These are phyloP conservation scores for Thamnophis sirtalis DNA, from an alignment of 2,113 vertebrate species.

Conservation along the genomic window DNA sequence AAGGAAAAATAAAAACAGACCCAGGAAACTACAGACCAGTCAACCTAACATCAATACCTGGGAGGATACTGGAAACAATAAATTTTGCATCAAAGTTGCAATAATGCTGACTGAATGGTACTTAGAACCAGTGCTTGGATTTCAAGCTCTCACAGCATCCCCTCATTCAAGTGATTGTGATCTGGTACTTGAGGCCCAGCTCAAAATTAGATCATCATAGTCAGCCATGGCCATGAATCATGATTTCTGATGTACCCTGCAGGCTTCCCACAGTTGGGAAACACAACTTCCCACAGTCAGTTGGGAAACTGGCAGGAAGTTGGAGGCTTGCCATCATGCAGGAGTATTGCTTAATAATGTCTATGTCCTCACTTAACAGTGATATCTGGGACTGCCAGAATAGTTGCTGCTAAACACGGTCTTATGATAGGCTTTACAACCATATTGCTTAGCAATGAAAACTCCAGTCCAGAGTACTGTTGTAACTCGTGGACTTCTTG, in stretches of 20 bases:
- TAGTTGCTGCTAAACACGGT: background rate
- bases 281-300: background rate
- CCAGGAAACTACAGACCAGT: too few relatives aligned
- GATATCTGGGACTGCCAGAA: background rate
- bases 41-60: too few relatives aligned
- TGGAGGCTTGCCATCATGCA: background rate
- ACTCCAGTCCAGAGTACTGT: background rate
- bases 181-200: background rate
- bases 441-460: background rate
- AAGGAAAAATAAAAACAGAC: too few relatives aligned
- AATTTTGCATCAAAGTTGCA: background rate
- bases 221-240: background rate
- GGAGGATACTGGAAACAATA: too few relatives aligned
- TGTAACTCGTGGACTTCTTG: background rate
- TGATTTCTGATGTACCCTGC: background rate
- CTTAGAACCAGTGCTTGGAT: background rate
- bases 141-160: background rate
- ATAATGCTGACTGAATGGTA: background rate
- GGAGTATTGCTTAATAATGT: background rate
- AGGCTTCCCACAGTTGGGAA: background rate
- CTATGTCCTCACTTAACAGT: background rate
- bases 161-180: background rate
- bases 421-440: background rate
- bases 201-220: background rate
- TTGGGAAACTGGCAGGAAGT: background rate